Base-by-base conservation (phyloP, 2,888 invertebrate genomes). In the Lasiommata megera region DNA sequence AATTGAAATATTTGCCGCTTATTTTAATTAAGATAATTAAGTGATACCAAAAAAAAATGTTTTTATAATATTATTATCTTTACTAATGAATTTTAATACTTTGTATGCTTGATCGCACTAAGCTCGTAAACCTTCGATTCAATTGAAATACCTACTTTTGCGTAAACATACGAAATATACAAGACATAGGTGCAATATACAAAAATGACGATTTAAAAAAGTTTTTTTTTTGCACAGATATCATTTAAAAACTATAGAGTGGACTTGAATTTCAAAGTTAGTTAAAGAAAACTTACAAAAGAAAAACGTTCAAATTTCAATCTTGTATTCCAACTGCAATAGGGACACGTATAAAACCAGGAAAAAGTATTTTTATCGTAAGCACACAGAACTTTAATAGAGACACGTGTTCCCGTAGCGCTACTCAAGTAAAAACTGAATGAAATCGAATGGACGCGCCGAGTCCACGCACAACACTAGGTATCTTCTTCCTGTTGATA, bases 401-500 rank as follows among this genome's bases (percentile, higher is more conserved):
- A 58, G 65, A 73, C 70, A 71, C 82, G 83, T 83, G 82, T 77
- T 74, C 70, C 77, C 79, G 73, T 75, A 73, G 65, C 74, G 73
- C 64, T 69, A 68, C 73, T 71, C 72, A 74, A 74, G 73, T 80
- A 78, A 79, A 80, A 80, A 84, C 81, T 84, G 84, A 84, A 84
- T 84, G 83, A 79, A 80, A 80, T 82, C 82, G 82, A 82, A 79
- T 75, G 76, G 68, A 66, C 64, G 60, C 56, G 38, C 51, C 55
- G 47, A 40, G 36, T 51, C 54, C 53, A 64, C 54, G 51, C 68
- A 67, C 70, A 73, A 66, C 70, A 74, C 69, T 81, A 82, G 79
- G 70, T 72, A 81, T 79, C 80, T 70, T 72, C 69, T 83, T 85
- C 86, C 86, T 79, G 84, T 68, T 77, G 85, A 86, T 87, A 86